Conservation (phyloP, 1,140 invertebrate genomes). For the Contarinia nasturtii region DNA sequence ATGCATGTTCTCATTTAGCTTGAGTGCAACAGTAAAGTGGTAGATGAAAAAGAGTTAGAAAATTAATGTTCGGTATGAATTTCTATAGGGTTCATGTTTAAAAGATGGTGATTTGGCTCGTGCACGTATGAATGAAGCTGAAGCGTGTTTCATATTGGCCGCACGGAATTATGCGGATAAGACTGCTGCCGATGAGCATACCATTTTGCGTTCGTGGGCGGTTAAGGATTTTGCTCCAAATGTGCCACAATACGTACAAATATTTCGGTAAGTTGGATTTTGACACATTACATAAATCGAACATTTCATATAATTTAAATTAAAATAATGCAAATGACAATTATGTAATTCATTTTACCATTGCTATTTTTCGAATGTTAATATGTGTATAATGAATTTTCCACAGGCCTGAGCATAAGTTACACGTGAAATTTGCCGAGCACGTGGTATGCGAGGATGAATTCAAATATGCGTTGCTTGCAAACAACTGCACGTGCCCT, state of each 20-base stretch:
- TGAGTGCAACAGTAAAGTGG: no score
- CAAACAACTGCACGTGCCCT: constrained; percentile 95
- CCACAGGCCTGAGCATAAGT: constrained; percentile 78
- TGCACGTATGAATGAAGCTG: constrained; percentile 89
- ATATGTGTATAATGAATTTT: background rate
- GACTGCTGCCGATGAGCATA: constrained; percentile 92
- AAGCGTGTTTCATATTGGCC: constrained; percentile 88
- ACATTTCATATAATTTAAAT: no score
- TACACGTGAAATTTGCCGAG: constrained; percentile 96
- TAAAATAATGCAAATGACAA: no score
- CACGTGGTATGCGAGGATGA: constrained; percentile 95
- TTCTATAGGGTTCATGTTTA: constrained; percentile 61
- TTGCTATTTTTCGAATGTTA: background rate
- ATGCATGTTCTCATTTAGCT: no score
- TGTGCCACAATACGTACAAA: constrained; percentile 94
- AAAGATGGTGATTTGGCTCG: constrained; percentile 87
- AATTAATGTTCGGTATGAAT: no score
- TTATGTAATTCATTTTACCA: no score
- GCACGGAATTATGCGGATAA: constrained; percentile 93
- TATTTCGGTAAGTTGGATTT: constrained; percentile 47
- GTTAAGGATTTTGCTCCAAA: constrained; percentile 93
- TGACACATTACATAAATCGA: no score
- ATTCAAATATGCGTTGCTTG: constrained; percentile 90
- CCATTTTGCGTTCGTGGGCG: constrained; percentile 92
- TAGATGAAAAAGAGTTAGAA: no score